Evolutionary conservation across 2,113 vertebrate genomes (phyloP).

Genomic region (Cebus imitator): DNA sequence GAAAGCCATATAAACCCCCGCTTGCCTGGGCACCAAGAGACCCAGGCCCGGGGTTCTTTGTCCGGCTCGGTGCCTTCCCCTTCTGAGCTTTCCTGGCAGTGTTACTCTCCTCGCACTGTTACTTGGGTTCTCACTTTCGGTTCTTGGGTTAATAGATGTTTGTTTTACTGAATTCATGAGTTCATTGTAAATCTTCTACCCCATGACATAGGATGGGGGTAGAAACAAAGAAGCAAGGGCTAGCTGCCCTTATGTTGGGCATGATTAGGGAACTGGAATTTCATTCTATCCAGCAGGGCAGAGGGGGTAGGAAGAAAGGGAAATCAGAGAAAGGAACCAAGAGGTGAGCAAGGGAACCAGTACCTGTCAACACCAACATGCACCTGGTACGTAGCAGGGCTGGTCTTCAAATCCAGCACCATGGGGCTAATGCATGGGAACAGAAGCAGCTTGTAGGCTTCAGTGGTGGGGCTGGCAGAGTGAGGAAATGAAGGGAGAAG

Average conservation of each 20-base stretch:
- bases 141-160: neutral
- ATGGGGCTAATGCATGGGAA: neutral
- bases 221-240: neutral
- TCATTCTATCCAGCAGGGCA: neutral
- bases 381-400: neutral
- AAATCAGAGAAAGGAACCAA: neutral
- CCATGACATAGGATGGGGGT: neutral
- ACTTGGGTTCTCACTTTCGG: neutral
- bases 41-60: neutral
- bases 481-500: neutral
- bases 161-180: neutral
- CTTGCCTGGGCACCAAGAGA: neutral
- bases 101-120: neutral
- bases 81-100: neutral
- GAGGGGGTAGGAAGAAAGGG: neutral
- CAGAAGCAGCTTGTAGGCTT: neutral
- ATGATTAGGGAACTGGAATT: neutral
- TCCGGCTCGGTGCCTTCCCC: neutral
- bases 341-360: neutral
- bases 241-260: neutral
- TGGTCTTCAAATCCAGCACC: neutral
- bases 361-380: neutral
- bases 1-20: neutral
- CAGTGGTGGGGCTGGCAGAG: neutral
- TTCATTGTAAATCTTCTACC: neutral